These are phyloP conservation scores for Ceratoteleas bidentatus DNA, from an alignment of 1,140 invertebrate species.

Conservation along the genomic window DNA sequence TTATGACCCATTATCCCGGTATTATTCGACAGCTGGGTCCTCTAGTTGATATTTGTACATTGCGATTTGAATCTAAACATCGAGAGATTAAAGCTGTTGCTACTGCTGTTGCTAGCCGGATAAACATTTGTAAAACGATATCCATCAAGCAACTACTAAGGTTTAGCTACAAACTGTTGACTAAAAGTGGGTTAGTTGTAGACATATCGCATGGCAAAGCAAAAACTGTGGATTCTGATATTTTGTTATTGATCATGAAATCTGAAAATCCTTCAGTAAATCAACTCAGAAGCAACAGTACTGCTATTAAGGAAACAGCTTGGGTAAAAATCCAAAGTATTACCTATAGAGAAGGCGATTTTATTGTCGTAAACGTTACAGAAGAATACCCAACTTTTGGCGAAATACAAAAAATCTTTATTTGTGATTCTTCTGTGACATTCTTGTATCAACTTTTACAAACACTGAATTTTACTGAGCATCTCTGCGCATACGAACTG, in stretches of 20 bases:
- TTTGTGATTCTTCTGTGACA: not conserved
- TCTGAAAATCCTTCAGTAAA: not conserved
- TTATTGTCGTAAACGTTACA: not conserved
- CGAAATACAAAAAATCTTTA: not conserved
- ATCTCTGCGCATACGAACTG: not conserved
- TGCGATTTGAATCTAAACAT: constrained; percentile 45
- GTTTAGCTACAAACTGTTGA: not conserved
- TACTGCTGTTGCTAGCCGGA: constrained; percentile 23
- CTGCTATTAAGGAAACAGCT: not conserved
- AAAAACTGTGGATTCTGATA: not conserved
- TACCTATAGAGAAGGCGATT: not conserved
- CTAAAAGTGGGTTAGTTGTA: not conserved
- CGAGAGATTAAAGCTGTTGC: constrained; percentile 13
- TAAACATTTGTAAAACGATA: constrained; percentile 13
- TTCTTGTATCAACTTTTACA: not conserved
- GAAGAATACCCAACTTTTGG: not conserved
- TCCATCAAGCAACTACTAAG: not conserved
- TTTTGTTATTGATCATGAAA: not conserved
- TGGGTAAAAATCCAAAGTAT: not conserved
- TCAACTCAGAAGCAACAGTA: not conserved
- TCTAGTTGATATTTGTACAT: constrained; percentile 14
- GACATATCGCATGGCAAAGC: not conserved
- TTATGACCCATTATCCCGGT: constrained; percentile 15
- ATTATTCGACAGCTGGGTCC: constrained; percentile 29
- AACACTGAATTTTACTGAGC: not conserved